phyloP scores from a whole-genome alignment of 1,140 invertebrate species.

The Calycopis cecrops region DNA sequence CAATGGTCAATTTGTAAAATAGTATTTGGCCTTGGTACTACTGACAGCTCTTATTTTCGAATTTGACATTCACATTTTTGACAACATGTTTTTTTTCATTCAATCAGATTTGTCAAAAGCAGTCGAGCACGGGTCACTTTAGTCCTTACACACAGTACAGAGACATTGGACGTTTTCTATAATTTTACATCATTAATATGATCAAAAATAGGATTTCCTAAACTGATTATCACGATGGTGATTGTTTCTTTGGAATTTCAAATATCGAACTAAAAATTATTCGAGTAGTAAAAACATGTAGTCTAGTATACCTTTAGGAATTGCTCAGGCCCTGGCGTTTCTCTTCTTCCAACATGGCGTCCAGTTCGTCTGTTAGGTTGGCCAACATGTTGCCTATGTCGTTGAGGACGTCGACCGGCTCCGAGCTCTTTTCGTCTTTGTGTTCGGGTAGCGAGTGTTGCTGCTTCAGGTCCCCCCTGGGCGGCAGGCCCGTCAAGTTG shows the following conservation, averaged over 20 bases:
- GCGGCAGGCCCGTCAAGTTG: constrained; percentile 46
- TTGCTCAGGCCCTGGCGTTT: constrained; percentile 86
- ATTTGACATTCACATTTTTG: too few species aligned
- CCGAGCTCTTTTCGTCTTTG: constrained; percentile 69
- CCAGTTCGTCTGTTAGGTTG: constrained; percentile 93
- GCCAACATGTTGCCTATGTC: constrained; percentile 98
- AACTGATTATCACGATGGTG: too few species aligned
- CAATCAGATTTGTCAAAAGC: too few species aligned
- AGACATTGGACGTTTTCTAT: too few species aligned
- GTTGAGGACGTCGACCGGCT: constrained; percentile 93
- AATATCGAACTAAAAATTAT: constrained; percentile 1
- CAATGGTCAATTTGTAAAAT: constrained; percentile 6
- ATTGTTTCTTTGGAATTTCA: constrained; percentile 6
- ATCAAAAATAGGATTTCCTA: too few species aligned
- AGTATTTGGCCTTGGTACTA: background rate
- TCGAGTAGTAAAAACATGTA: constrained; percentile 2
- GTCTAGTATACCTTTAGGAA: constrained; percentile 53
- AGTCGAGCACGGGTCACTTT: too few species aligned
- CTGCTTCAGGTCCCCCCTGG: constrained; percentile 49
- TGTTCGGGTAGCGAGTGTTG: constrained; percentile 56
- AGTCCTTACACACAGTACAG: too few species aligned
- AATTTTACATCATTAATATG: too few species aligned
- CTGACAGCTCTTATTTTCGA: too few species aligned
- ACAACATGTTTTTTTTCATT: too few species aligned
- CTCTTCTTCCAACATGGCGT: constrained; percentile 95